These are phyloP conservation scores for Anguilla anguilla DNA, from an alignment of 2,797 vertebrate genomes.

Conservation along the genomic window DNA sequence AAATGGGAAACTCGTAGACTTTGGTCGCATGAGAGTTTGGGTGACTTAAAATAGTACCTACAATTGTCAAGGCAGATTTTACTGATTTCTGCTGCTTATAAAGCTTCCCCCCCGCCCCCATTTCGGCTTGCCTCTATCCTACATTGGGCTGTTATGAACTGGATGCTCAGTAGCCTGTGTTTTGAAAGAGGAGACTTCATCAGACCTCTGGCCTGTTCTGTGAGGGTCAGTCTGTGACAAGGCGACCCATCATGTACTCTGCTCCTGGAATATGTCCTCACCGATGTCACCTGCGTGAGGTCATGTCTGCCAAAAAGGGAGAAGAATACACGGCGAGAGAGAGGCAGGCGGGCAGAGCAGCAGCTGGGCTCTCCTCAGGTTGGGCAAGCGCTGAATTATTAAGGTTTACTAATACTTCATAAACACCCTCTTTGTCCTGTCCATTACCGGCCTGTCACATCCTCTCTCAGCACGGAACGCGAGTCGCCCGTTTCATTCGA, in stretches of 20 bases:
- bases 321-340: slow-evolving; percentile 33
- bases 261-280: neutral
- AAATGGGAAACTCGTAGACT: neutral
- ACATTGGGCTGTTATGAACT: neutral
- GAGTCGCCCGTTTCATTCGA: slow-evolving; percentile 69
- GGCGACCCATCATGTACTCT: neutral
- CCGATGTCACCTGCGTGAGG: neutral
- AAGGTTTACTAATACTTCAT: slow-evolving; percentile 80
- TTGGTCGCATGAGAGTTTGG: neutral
- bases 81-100: slow-evolving; percentile 6
- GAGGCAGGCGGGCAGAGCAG: slow-evolving; percentile 39
- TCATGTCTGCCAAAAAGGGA: slow-evolving; percentile 16
- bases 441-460: slow-evolving; percentile 80
- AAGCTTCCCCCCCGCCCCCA: neutral
- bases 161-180: neutral
- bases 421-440: slow-evolving; percentile 76
- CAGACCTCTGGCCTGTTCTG: neutral
- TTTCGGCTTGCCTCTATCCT: neutral
- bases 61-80: neutral
- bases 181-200: neutral
- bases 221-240: slow-evolving; percentile 7
- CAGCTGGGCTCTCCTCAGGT: slow-evolving; percentile 56
- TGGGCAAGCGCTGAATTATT: slow-evolving; percentile 76
- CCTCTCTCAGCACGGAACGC: slow-evolving; percentile 59
- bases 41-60: neutral